phyloP scores from a whole-genome alignment of 2,113 vertebrate genomes.

The Tragelaphus buxtoni region DNA sequence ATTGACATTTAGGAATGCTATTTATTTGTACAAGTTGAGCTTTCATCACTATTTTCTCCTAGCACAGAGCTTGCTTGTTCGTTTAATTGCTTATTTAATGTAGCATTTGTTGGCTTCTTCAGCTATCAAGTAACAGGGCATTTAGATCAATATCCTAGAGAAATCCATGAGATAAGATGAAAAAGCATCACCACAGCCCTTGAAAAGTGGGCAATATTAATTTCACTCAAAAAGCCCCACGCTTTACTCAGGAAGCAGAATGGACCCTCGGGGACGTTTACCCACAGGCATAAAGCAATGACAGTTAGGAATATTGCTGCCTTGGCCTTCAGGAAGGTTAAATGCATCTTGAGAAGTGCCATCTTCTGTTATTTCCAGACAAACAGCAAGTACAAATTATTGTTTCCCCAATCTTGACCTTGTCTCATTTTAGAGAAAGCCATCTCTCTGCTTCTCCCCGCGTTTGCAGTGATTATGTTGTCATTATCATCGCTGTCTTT shows the following conservation, averaged over 20 bases:
- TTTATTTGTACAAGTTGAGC: background rate
- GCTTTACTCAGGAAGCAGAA: background rate
- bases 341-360: background rate
- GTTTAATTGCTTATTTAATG: background rate
- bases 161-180: background rate
- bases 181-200: background rate
- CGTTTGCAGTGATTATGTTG: background rate
- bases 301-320: background rate
- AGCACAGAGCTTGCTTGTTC: background rate
- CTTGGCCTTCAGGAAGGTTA: background rate
- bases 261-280: background rate
- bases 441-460: background rate
- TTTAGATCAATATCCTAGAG: background rate
- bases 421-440: background rate
- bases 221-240: background rate
- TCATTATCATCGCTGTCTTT: rapidly evolving
- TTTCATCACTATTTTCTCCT: background rate
- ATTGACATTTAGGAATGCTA: too few relatives aligned
- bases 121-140: background rate
- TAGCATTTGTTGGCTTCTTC: background rate
- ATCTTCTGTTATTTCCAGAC: background rate
- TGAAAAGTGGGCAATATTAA: background rate
- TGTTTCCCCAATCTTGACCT: background rate
- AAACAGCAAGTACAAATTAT: background rate
- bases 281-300: background rate